Evolutionary conservation across 2,797 vertebrate genomes (phyloP).

Genomic region (Gallirallus australis): DNA sequence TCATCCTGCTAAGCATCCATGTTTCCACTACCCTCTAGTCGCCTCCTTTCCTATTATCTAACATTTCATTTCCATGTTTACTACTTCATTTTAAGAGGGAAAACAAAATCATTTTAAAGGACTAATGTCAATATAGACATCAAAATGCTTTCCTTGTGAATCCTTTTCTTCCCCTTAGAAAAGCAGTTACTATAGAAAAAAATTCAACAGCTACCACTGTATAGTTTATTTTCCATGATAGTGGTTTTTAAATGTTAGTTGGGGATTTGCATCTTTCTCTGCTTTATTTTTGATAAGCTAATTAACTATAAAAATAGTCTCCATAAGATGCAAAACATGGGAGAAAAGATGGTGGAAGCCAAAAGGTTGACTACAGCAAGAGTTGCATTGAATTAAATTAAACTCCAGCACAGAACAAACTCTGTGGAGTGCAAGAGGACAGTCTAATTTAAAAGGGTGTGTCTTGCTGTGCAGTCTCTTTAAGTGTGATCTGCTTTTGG

Average conservation of each 20-base stretch:
- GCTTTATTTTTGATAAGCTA: constrained; percentile 56
- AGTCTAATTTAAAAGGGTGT: constrained; percentile 53
- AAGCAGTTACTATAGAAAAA: background rate
- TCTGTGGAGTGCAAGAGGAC: constrained; percentile 8
- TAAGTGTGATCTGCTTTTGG: constrained; percentile 49
- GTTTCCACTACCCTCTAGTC: background rate
- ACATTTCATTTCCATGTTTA: background rate
- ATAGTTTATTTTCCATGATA: background rate
- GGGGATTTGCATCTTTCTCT: constrained; percentile 20
- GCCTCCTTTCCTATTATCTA: background rate
- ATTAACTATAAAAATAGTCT: constrained; percentile 71
- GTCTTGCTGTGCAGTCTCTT: constrained; percentile 42
- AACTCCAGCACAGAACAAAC: constrained; percentile 31
- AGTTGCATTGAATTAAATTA: constrained; percentile 57
- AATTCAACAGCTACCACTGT: background rate
- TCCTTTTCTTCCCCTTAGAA: background rate
- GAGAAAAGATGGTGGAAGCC: constrained; percentile 64
- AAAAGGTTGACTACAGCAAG: constrained; percentile 67
- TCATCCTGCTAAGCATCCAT: background rate
- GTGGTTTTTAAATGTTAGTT: constrained; percentile 11
- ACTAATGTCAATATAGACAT: background rate
- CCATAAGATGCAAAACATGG: constrained; percentile 49
- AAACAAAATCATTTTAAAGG: background rate
- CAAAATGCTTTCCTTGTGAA: background rate
- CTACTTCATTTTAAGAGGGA: background rate